Conservation (phyloP, 2,113 vertebrate species). For the Galemys pyrenaicus region DNA sequence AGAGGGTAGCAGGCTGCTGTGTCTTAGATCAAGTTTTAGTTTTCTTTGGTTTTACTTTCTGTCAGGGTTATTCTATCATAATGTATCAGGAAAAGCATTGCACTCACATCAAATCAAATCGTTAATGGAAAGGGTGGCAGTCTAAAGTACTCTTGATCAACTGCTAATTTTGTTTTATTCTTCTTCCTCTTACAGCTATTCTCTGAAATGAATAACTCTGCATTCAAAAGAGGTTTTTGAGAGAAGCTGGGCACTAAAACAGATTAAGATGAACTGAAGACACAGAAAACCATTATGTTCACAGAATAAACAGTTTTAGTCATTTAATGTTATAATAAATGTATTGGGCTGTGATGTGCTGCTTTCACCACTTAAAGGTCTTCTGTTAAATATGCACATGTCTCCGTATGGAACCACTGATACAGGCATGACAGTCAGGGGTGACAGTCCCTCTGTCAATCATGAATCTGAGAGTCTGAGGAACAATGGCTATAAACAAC, state of each 20-base stretch:
- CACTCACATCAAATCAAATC: constrained; percentile 72
- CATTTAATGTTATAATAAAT: constrained; percentile 66
- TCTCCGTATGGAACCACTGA: neutral
- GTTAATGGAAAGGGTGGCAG: constrained; percentile 78
- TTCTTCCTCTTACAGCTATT: constrained; percentile 70
- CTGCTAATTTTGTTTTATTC: constrained; percentile 82
- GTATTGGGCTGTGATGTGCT: constrained; percentile 17
- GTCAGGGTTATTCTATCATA: constrained; percentile 70
- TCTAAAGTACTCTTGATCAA: constrained; percentile 77
- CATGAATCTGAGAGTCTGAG: constrained; percentile 28
- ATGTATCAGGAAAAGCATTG: constrained; percentile 72
- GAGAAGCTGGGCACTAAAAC: constrained; percentile 67
- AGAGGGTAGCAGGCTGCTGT: constrained; percentile 48
- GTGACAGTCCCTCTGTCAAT: neutral
- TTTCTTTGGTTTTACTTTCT: constrained; percentile 77
- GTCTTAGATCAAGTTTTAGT: constrained; percentile 63
- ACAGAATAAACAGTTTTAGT: constrained; percentile 77
- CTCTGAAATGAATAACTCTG: constrained; percentile 71
- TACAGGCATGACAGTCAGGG: neutral
- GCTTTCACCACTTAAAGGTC: constrained; percentile 48
- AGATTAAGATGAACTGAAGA: constrained; percentile 78
- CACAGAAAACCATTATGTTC: constrained; percentile 72
- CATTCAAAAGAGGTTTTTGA: constrained; percentile 72
- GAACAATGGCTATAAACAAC: neutral
- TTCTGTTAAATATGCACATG: neutral